Percentiles rank a stretch among this genome's conserved stretches.
These are phyloP conservation scores for Cynodonichthys magdalenae DNA, from an alignment of 2,797 vertebrate genomes.

Conservation along the genomic window DNA sequence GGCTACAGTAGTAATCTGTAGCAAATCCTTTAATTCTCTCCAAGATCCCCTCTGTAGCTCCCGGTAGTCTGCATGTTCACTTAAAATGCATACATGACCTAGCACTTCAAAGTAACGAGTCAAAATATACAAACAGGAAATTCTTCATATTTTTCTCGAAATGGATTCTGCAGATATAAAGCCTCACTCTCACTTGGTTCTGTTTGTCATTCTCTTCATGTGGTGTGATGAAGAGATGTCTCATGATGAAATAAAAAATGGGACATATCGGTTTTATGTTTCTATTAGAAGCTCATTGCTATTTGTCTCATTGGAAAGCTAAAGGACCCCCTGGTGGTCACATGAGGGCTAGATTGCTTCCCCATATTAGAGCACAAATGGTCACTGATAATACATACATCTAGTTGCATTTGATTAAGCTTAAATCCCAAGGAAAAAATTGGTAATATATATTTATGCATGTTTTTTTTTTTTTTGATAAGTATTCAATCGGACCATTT, in stretches of 20 bases:
- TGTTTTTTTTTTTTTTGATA: background rate
- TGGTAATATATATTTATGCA: too few species aligned
- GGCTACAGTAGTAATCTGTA: background rate
- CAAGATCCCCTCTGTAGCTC: background rate
- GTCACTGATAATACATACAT: background rate
- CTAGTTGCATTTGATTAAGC: background rate
- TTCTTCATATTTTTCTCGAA: background rate
- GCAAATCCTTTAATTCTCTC: conserved; percentile 4
- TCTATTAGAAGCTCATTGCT: background rate
- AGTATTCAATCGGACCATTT: background rate
- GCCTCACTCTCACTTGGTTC: background rate
- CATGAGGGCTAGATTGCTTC: conserved; percentile 21
- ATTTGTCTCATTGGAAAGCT: conserved; percentile 4
- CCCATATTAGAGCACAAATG: background rate
- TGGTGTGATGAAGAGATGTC: background rate
- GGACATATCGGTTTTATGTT: background rate
- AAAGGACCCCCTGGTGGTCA: conserved; percentile 18
- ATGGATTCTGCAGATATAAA: background rate
- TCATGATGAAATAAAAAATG: background rate
- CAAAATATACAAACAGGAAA: background rate
- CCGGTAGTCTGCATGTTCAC: background rate
- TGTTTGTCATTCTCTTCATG: background rate
- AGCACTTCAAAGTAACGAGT: background rate
- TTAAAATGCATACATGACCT: background rate
- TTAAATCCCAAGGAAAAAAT: background rate